A percentile compares a stretch with the other conserved stretches of the same genome.
Evolutionary conservation across 2,888 invertebrate genomes (phyloP).

Genomic region (Tetheella fluctuosa): DNA sequence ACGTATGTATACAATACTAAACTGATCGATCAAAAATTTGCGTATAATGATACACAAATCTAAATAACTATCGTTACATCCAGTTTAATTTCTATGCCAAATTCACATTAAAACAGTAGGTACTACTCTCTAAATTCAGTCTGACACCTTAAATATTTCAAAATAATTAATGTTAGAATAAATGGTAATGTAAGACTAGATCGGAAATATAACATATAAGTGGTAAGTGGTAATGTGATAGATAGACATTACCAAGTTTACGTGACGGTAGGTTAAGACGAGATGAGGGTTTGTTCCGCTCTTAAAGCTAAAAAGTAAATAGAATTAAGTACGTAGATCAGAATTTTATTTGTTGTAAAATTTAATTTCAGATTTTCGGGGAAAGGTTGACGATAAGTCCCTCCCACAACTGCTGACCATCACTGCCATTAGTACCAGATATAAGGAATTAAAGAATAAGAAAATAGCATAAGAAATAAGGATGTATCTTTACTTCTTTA

Average conservation of each 20-base stretch:
- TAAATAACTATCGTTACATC: neutral
- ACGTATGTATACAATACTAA: constrained; percentile 22
- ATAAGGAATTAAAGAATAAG: constrained; percentile 59
- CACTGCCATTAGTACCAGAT: constrained; percentile 76
- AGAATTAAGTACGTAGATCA: constrained; percentile 39
- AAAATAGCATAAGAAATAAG: constrained; percentile 52
- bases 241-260: constrained; percentile 36
- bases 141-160: constrained; percentile 33
- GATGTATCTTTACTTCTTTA: constrained; percentile 32
- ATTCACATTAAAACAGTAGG: too few relatives aligned
- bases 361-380: constrained; percentile 61
- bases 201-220: constrained; percentile 35
- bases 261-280: constrained; percentile 40
- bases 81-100: too few relatives aligned
- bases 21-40: too few relatives aligned
- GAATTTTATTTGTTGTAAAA: constrained; percentile 54
- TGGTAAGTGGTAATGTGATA: constrained; percentile 39
- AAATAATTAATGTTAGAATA: constrained; percentile 40
- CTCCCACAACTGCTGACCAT: constrained; percentile 72
- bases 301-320: constrained; percentile 39
- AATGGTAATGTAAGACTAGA: constrained; percentile 34
- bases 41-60: neutral
- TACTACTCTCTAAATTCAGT: constrained; percentile 29
- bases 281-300: constrained; percentile 29
- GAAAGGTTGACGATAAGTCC: constrained; percentile 63